A percentile compares a stretch with the other conserved stretches of the same genome.
Evolutionary conservation across 2,113 vertebrate genomes (phyloP).

Genomic region (Corythornis cristatus): DNA sequence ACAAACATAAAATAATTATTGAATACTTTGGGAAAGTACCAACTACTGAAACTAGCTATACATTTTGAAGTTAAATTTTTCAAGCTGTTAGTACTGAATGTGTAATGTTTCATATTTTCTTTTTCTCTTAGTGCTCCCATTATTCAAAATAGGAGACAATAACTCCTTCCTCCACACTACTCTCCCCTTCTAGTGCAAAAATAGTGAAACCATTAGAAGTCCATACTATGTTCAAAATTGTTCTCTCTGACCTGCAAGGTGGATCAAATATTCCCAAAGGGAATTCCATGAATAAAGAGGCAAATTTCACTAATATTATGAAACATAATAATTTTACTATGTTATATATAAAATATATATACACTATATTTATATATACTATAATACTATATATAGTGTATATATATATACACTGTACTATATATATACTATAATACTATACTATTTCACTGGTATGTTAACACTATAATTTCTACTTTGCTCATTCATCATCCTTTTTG

Average conservation of each 20-base stretch:
- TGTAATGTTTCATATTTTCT: background rate
- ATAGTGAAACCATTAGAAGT: conserved; percentile 15
- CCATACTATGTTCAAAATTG: background rate
- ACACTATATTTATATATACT: too few species aligned
- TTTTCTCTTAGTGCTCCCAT: background rate
- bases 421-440: too few species aligned
- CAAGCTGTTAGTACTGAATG: background rate
- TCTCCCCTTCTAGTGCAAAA: background rate
- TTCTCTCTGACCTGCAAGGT: background rate
- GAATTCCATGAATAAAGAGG: conserved; percentile 36
- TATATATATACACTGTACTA: too few species aligned
- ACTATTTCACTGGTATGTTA: background rate
- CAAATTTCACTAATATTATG: conserved; percentile 27
- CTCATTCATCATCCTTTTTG: background rate
- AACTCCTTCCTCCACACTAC: background rate
- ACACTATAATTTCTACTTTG: conserved; percentile 14
- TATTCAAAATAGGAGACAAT: background rate
- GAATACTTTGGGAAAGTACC: background rate
- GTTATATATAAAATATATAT: too few species aligned
- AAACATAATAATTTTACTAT: conserved; percentile 15
- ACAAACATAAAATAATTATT: background rate
- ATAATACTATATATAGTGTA: too few species aligned
- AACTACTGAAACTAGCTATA: background rate
- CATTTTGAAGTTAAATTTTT: background rate
- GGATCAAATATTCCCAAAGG: conserved; percentile 8